phyloP scores from a whole-genome alignment of 2,113 vertebrate species.

The Pycnonotus jocosus region DNA sequence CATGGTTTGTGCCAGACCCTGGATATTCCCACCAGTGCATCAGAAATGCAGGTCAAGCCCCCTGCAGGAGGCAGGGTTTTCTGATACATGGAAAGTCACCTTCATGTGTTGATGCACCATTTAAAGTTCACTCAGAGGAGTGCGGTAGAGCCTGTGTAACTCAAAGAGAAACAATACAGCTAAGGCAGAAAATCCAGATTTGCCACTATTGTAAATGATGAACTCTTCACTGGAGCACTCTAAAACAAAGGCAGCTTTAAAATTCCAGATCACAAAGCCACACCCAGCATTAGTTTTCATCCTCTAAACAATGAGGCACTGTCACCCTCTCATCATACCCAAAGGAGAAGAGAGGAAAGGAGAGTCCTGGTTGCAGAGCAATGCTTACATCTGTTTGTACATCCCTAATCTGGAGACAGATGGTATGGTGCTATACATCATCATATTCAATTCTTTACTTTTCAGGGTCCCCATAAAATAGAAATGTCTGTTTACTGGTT shows the following conservation, averaged over 20 bases:
- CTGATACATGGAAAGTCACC: neutral
- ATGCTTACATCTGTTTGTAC: neutral
- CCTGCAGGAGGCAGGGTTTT: neutral
- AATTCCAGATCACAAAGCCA: neutral
- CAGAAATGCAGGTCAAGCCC: neutral
- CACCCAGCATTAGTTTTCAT: neutral
- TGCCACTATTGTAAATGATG: neutral
- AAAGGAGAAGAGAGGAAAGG: neutral
- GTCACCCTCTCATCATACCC: neutral
- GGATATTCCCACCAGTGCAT: neutral
- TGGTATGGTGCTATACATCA: neutral
- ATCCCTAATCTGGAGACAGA: neutral
- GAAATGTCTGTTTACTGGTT: neutral
- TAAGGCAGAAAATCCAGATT: neutral
- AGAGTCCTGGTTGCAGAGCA: neutral
- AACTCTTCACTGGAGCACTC: neutral
- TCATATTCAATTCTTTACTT: neutral
- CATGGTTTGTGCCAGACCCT: neutral
- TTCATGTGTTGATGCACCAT: neutral
- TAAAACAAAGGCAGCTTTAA: slow-evolving; percentile 14
- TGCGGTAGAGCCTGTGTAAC: neutral
- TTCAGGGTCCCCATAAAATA: neutral
- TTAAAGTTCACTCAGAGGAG: neutral
- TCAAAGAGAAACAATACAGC: neutral
- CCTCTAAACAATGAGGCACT: neutral